Evolutionary conservation across 2,797 vertebrate species (phyloP).

Genomic region (Picus viridis): DNA sequence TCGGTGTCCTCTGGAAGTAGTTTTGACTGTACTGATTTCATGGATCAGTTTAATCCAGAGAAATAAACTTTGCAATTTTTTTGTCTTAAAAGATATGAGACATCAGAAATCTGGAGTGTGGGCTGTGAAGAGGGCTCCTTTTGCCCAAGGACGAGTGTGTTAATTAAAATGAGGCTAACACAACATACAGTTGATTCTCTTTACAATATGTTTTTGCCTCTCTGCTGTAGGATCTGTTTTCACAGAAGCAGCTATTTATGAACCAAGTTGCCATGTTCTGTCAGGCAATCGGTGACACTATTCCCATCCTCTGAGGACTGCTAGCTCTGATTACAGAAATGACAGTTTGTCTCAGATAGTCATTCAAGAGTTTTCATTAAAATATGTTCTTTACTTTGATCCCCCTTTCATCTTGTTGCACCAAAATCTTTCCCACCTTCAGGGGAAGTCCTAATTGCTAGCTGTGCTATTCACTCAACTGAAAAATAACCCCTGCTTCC

Average conservation of each 20-base stretch:
- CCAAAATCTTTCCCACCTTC: background rate
- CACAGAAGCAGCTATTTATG: constrained; percentile 57
- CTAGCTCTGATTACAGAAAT: constrained; percentile 9
- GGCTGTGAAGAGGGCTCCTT: background rate
- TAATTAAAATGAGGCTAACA: constrained; percentile 59
- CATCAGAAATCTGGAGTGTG: constrained; percentile 6
- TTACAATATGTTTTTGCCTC: constrained; percentile 44
- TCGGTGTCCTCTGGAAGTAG: background rate
- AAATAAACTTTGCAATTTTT: background rate
- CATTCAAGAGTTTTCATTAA: background rate
- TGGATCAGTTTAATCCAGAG: background rate
- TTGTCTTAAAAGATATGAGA: background rate
- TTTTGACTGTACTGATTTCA: background rate
- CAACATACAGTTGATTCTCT: constrained; percentile 42
- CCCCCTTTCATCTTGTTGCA: background rate
- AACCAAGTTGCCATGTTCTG: constrained; percentile 50
- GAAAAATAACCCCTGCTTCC: background rate
- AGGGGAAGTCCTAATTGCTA: background rate
- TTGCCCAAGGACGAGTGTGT: constrained; percentile 1
- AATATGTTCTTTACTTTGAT: background rate
- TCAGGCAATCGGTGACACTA: constrained; percentile 39
- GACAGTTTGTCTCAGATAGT: constrained; percentile 37
- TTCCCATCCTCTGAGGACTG: constrained; percentile 31
- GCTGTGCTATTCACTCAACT: background rate
- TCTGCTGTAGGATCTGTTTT: constrained; percentile 49